Evolutionary conservation across 1,140 invertebrate genomes (phyloP).

Genomic region (Diachasma alloeum): DNA sequence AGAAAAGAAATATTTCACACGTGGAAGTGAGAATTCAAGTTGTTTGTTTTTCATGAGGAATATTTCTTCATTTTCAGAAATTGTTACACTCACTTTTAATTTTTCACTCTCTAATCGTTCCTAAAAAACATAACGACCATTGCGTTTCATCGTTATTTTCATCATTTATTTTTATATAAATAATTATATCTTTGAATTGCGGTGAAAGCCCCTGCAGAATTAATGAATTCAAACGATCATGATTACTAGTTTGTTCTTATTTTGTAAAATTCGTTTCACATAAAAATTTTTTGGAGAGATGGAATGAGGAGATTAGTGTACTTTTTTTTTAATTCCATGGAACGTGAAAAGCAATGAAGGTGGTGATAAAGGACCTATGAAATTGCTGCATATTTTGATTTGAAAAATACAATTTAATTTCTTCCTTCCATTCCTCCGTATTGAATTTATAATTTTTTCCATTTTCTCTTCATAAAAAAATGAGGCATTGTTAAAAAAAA

Average conservation of each 20-base stretch:
- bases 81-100: neutral
- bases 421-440: neutral
- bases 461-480: neutral
- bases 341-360: neutral
- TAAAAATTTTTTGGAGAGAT: neutral
- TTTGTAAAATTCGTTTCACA: neutral
- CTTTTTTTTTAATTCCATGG: neutral
- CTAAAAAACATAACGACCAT: neutral
- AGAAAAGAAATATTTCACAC: neutral
- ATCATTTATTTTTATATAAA: neutral
- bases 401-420: neutral
- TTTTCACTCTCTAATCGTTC: neutral
- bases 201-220: neutral
- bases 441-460: neutral
- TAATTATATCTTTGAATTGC: neutral
- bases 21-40: neutral
- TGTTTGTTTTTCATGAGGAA: neutral
- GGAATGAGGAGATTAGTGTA: neutral
- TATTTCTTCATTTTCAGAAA: neutral
- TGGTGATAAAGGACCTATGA: neutral
- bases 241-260: neutral
- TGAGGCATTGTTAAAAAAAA: neutral
- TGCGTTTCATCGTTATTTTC: neutral
- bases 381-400: neutral
- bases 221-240: neutral